Percentiles rank a stretch among this genome's conserved stretches.
Conservation (phyloP, 2,888 invertebrate genomes). For the Leucania comma region DNA sequence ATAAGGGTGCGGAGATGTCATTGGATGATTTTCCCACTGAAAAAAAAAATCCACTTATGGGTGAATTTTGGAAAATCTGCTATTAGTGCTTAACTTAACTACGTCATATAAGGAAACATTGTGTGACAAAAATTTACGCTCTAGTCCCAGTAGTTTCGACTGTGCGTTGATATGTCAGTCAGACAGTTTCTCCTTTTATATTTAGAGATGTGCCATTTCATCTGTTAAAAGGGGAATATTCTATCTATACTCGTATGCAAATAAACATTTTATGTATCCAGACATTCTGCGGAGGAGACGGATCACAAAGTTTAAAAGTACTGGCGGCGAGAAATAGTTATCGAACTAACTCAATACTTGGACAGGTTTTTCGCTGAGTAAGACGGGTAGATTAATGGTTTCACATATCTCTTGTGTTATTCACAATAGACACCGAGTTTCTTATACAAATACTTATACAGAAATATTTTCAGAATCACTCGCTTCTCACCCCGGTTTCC, state of each 20-base stretch:
- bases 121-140: no score
- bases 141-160: no score
- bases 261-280: background rate
- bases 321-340: constrained; percentile 56
- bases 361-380: constrained; percentile 57
- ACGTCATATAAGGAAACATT: no score
- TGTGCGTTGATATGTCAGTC: no score
- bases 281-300: constrained; percentile 25
- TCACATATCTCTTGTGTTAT: constrained; percentile 65
- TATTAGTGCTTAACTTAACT: no score
- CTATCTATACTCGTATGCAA: constrained; percentile 2
- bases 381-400: constrained; percentile 65
- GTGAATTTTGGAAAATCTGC: no score
- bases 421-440: constrained; percentile 67
- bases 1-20: no score
- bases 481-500: constrained; percentile 70
- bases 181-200: no score
- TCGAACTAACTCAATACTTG: constrained; percentile 61
- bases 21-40: no score
- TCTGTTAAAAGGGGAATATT: background rate
- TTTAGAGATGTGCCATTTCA: constrained; percentile 6
- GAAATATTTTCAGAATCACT: constrained; percentile 69
- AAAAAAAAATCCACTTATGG: no score
- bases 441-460: constrained; percentile 65
- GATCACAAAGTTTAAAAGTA: constrained; percentile 60